These are phyloP conservation scores for Amblyraja radiata DNA, from an alignment of 2,797 vertebrate genomes.

Conservation along the genomic window DNA sequence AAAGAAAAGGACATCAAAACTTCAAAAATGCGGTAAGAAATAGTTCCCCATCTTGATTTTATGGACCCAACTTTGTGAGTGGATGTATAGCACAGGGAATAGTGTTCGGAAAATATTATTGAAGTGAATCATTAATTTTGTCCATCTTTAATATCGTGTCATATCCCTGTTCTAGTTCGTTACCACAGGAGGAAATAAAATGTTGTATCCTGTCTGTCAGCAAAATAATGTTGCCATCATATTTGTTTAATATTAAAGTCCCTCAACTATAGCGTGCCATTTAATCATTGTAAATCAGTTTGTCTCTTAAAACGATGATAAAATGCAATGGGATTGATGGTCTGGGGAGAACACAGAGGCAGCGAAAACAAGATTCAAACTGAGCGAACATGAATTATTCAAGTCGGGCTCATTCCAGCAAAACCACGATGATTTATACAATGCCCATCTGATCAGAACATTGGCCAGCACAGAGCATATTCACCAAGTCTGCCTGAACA, in stretches of 20 bases:
- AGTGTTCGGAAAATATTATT: neutral
- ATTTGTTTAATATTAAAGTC: neutral
- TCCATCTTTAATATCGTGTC: neutral
- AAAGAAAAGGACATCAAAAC: neutral
- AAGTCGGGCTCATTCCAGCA: neutral
- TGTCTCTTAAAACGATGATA: neutral
- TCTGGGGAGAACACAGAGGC: neutral
- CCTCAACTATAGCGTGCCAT: neutral
- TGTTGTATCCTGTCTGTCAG: neutral
- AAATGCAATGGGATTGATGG: neutral
- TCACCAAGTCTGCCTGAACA: neutral
- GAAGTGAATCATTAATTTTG: neutral
- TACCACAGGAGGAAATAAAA: neutral
- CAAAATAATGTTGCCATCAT: neutral
- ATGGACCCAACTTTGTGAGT: neutral
- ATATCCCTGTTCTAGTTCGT: neutral
- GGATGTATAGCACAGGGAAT: neutral
- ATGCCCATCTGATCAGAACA: neutral
- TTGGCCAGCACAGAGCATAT: neutral
- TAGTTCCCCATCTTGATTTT: neutral
- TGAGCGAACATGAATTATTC: neutral
- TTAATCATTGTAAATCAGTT: slow-evolving; percentile 25
- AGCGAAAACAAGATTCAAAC: neutral
- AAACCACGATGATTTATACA: neutral
- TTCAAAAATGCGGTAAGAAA: neutral